Evolutionary conservation across 2,113 vertebrate species (phyloP), one percentile per base, ranked within the genome.

Genomic region (Epinephelus lanceolatus): DNA sequence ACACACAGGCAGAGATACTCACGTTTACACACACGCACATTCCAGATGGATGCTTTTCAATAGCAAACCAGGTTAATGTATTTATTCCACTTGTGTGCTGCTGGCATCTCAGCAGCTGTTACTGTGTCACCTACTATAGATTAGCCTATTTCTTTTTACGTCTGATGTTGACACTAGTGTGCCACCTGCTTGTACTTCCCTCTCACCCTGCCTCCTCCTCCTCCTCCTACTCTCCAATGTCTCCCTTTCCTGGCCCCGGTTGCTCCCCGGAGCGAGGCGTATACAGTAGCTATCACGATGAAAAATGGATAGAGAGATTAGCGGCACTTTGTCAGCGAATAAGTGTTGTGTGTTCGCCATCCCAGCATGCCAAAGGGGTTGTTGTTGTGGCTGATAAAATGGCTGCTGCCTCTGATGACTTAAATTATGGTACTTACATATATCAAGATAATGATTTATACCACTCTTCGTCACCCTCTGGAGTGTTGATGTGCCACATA

Each of bases 271-370:
- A 81, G 87, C 71, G 9, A 78, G 25, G 11, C 62, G 2, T 56
- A 45, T 59, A 69, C 84, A 67, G 57, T 42, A 80, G 49, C 67
- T 42, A 74, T 80, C 78, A 78, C 17, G 25, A 59, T 92, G 77
- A 93, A 86, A 93, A 90, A 92, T 91, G 79, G 61, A 90, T 78
- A 11, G 18, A 21, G 84, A 88, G 86, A 92, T 93, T 84, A 89
- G 84, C 30, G 21, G 81, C 78, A 78, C 63, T 91, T 90, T 91
- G 92, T 89, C 85, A 86, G 71, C 1, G 65, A 88, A 62, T 56
- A 59, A 74, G 68, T n/a, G 71, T 47, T 52, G 73, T 45, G 61
- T 61, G 88, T 75, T 89, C 76, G 83, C 40, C 69, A 55, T 74
- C 77, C 76, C 45, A 53, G 74, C 60, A 76, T 13, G 83, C 81